These are phyloP conservation scores for Synergus laeviventris DNA, from an alignment of 2,888 invertebrate species.

Conservation along the genomic window DNA sequence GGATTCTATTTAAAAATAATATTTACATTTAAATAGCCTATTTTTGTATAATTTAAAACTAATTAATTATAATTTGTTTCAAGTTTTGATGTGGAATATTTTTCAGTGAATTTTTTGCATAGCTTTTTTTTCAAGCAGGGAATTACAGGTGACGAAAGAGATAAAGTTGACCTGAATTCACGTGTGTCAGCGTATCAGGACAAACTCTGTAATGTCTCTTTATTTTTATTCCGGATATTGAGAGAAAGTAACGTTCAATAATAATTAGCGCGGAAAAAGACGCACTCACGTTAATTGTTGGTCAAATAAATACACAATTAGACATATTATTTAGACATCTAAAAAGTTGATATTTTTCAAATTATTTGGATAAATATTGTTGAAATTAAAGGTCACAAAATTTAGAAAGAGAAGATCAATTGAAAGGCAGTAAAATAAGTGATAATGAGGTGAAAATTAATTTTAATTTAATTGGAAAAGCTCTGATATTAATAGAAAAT, in stretches of 20 bases:
- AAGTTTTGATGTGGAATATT: not conserved
- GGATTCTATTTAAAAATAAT: not conserved
- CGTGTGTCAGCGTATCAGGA: constrained; percentile 6
- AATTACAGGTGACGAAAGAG: constrained; percentile 9
- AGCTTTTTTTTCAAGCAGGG: constrained; percentile 1
- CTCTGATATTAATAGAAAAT: not conserved
- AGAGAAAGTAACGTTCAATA: constrained; percentile 61
- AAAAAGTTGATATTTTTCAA: no score
- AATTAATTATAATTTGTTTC: constrained; percentile 2
- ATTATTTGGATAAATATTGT: not conserved
- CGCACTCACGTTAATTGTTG: constrained; percentile 4
- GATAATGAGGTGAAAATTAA: not conserved
- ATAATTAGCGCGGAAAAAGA: constrained; percentile 58
- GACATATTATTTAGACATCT: not conserved
- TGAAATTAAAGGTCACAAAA: not conserved
- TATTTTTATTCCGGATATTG: constrained; percentile 56
- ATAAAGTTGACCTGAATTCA: constrained; percentile 15
- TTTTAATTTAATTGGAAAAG: not conserved
- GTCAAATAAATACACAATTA: not conserved
- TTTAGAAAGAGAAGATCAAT: not conserved
- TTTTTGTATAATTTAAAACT: not conserved
- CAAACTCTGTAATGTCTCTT: constrained; percentile 18
- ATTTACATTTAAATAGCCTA: not conserved
- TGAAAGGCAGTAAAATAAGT: not conserved
- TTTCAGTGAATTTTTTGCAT: not conserved